Conservation (phyloP, 2,113 vertebrate species). For the Oncorhynchus clarkii region DNA sequence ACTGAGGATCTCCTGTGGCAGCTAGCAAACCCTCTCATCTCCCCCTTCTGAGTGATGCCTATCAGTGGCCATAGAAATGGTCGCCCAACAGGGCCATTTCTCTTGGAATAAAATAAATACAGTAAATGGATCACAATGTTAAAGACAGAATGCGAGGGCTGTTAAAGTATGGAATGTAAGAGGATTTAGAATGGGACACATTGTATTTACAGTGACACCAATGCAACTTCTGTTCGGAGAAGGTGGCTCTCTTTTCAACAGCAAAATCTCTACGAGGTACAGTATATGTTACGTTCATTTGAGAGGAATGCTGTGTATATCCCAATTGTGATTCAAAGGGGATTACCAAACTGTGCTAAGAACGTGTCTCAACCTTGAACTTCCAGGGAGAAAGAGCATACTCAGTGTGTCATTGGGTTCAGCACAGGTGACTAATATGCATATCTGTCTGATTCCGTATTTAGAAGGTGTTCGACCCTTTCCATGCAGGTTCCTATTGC, state of each 20-base stretch:
- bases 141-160: not conserved
- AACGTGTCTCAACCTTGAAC: not conserved
- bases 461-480: slow-evolving; percentile 46
- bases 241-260: not conserved
- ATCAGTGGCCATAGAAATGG: slow-evolving; percentile 14
- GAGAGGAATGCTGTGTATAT: not conserved
- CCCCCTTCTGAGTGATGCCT: slow-evolving; percentile 28
- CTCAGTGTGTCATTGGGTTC: slow-evolving; percentile 23
- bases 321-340: not conserved
- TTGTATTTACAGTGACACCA: not conserved
- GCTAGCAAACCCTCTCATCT: slow-evolving; percentile 31
- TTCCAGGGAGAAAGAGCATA: not conserved
- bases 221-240: not conserved
- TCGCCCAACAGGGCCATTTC: not conserved
- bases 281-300: not conserved
- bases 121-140: not conserved
- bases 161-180: not conserved
- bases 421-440: slow-evolving; percentile 46
- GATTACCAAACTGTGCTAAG: slow-evolving; percentile 10
- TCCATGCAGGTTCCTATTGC: slow-evolving; percentile 38
- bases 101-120: not conserved
- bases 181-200: not conserved
- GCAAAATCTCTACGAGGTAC: not conserved
- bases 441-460: slow-evolving; percentile 56
- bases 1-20: slow-evolving; percentile 33